Base-by-base conservation (phyloP, 2,113 vertebrate species). In the Odontesthes bonariensis region DNA sequence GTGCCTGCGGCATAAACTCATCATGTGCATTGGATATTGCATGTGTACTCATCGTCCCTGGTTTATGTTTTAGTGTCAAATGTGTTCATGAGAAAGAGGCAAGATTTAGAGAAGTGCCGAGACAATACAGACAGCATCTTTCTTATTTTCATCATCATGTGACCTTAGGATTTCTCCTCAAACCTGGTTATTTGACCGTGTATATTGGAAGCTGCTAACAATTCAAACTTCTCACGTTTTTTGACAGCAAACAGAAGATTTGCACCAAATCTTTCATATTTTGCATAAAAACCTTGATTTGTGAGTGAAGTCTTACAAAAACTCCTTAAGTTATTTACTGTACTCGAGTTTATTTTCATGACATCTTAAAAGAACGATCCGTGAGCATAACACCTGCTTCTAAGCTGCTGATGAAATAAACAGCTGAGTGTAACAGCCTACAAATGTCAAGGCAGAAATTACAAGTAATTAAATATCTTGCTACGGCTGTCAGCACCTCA, bases 381-480 rank as follows among this genome's bases (percentile, higher is more conserved):
- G 35, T 38, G 7, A 38, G 27, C 10, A 38, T 38, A 8, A 38
- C 2, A 38, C 10, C 35, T 8, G 35, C 35, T 51, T 69, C 75
- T 73, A 81, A 54, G 23, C 27, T 51, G 58, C 8, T 69, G 44
- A 77, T 79, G 44, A 63, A 70, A 67, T 66, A 32, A 73, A 75
- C 64, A 75, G 77, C 58, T 70, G 52, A 66, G 55, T 3, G 6
- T 40, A 20, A 51, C 40, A 19, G 69, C 42, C 32, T 32, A 11
- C 19, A 53, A 44, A 51, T 53, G 33, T 57, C 53, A 58, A 23
- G 16, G 32, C 47, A 46, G 22, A 54, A 61, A 52, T 27, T 40
- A 49, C 57, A 23, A 4, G 42, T 55, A 56, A 73, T 62, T 42
- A 62, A 71, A 77, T 83, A 79, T 74, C 46, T 49, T 10, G 20